These are phyloP conservation scores for Staurois parvus DNA, from an alignment of 2,797 vertebrate species.

Conservation along the genomic window DNA sequence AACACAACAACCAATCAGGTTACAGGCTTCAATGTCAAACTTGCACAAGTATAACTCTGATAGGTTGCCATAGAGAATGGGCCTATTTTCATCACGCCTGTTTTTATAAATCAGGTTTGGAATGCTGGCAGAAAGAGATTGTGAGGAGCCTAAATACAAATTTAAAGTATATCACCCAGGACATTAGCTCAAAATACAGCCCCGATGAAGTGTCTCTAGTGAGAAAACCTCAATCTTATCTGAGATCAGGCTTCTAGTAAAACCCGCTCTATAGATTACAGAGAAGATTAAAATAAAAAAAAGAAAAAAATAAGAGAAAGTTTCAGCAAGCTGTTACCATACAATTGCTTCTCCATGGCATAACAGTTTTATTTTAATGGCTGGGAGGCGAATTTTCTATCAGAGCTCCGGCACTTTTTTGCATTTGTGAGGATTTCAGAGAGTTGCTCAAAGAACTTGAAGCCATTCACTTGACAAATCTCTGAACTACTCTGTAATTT, in stretches of 20 bases:
- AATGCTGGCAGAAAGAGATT: not conserved
- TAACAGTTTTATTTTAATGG: constrained; percentile 1
- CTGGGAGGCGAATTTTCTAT: constrained; percentile 15
- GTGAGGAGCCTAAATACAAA: not conserved
- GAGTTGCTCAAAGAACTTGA: constrained; percentile 16
- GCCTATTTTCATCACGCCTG: not conserved
- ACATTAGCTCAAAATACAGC: not conserved
- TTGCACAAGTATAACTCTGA: not conserved
- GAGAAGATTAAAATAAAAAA: not conserved
- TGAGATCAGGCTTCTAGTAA: not conserved
- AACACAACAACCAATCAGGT: not conserved
- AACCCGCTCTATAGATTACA: not conserved
- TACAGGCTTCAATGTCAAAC: not conserved
- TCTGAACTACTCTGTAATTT: constrained; percentile 18
- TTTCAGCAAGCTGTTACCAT: not conserved
- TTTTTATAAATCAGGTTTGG: not conserved
- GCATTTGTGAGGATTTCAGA: constrained; percentile 13
- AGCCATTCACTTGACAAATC: constrained; percentile 38
- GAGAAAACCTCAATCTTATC: not conserved
- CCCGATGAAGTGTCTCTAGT: not conserved
- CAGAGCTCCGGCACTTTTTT: not conserved
- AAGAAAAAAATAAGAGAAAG: not conserved
- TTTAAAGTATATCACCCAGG: not conserved
- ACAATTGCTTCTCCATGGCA: not conserved
- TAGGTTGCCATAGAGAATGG: not conserved